Conservation (phyloP, 2,888 invertebrate genomes). For the Leptura quadrifasciata region DNA sequence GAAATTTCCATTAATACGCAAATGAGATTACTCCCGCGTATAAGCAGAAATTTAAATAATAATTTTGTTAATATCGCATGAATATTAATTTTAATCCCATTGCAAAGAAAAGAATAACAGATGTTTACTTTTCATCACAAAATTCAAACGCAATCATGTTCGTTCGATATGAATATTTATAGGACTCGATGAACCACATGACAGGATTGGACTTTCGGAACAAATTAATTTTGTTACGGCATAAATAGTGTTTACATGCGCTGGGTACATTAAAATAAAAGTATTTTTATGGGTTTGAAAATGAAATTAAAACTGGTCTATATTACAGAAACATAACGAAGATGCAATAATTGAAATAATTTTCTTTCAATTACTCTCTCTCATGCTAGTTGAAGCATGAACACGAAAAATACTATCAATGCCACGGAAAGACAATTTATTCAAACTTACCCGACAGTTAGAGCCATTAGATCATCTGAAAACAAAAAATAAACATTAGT, state of each 20-base stretch:
- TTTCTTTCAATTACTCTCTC: not conserved
- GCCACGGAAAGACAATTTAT: not conserved
- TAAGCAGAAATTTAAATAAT: conserved; percentile 23
- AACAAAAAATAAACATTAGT: conserved; percentile 27
- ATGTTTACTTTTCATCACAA: conserved; percentile 40
- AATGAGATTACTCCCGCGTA: conserved; percentile 6
- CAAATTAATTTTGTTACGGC: not conserved
- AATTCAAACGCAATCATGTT: conserved; percentile 25
- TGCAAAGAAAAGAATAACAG: conserved; percentile 26
- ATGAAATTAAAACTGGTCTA: too few relatives aligned
- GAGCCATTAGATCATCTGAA: conserved; percentile 45
- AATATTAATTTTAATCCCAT: conserved; percentile 39
- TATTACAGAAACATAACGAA: too few relatives aligned
- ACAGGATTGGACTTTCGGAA: not conserved
- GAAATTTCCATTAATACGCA: conserved; percentile 27
- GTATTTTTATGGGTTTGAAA: too few relatives aligned
- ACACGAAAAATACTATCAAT: not conserved
- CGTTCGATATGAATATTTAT: conserved; percentile 31
- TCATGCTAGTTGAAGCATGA: not conserved
- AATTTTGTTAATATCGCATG: conserved; percentile 19
- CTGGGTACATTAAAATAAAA: too few relatives aligned
- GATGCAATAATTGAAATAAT: too few relatives aligned
- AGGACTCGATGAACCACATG: not conserved
- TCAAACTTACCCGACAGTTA: conserved; percentile 40
- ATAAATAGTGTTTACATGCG: too few relatives aligned